A percentile compares a stretch with the other conserved stretches of the same genome.
Evolutionary conservation across 2,113 vertebrate genomes (phyloP).

Genomic region (Brachyistius frenatus): DNA sequence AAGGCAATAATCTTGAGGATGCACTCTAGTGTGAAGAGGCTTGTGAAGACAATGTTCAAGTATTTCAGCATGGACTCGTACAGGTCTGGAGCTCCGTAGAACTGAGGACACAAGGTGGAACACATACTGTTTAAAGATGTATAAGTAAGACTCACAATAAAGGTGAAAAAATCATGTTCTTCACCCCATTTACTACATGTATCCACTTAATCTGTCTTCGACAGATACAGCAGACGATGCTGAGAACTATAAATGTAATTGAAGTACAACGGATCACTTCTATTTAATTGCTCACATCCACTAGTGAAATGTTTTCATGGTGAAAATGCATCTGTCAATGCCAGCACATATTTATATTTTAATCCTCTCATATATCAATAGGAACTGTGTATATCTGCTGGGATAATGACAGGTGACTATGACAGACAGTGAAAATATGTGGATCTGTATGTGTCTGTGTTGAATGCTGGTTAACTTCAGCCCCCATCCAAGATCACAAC

Average conservation of each 20-base stretch:
- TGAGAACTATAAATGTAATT: not conserved
- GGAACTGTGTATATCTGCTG: no score
- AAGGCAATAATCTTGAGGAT: slow-evolving; percentile 98
- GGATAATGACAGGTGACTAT: not conserved
- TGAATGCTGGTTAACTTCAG: no score
- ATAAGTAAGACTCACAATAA: not conserved
- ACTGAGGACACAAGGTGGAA: slow-evolving; percentile 81
- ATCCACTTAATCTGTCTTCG: no score
- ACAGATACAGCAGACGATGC: not conserved
- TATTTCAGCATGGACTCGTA: slow-evolving; percentile 96
- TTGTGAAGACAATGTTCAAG: slow-evolving; percentile 96
- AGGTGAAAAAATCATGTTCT: no score
- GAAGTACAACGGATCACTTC: no score
- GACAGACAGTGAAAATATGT: not conserved
- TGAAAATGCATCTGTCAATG: not conserved
- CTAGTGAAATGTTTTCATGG: no score
- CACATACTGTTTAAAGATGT: no score
- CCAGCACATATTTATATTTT: not conserved
- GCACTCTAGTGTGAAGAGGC: slow-evolving; percentile 98
- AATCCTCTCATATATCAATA: not conserved
- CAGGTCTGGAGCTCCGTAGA: slow-evolving; percentile 89
- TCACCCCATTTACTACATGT: not conserved
- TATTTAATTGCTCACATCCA: no score
- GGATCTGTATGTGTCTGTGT: not conserved
- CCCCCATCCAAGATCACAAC: no score